Percentiles rank a stretch among this genome's conserved stretches.
These are phyloP conservation scores for Lasaia peninsularis DNA, from an alignment of 1,140 invertebrate genomes.

Conservation along the genomic window DNA sequence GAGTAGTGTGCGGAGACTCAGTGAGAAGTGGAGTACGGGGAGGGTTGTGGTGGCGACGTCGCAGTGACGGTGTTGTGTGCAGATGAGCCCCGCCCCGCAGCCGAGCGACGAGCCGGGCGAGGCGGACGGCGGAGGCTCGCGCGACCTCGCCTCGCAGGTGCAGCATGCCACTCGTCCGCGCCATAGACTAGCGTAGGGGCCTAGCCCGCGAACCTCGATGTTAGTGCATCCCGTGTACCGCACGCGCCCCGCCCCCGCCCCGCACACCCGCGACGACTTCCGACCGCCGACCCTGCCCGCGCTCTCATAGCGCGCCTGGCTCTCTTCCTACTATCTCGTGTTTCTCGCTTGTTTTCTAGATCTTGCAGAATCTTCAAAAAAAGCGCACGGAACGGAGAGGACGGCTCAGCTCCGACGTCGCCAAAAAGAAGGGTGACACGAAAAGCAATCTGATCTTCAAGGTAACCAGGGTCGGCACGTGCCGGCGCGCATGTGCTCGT, in stretches of 20 bases:
- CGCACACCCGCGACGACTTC: conserved; percentile 51
- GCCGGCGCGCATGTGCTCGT: conserved; percentile 74
- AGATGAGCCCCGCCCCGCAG: conserved; percentile 80
- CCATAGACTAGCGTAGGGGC: conserved; percentile 59
- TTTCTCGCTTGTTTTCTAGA: conserved; percentile 93
- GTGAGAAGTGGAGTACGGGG: conserved; percentile 70
- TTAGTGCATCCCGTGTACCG: conserved; percentile 69
- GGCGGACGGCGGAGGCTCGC: conserved; percentile 75
- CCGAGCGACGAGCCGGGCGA: conserved; percentile 77
- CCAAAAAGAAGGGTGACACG: conserved; percentile 93
- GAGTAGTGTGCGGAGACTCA: conserved; percentile 58
- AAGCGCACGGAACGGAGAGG: conserved; percentile 95
- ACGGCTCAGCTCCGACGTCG: conserved; percentile 91
- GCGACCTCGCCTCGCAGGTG: conserved; percentile 80
- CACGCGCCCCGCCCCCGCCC: conserved; percentile 58
- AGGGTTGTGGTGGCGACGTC: conserved; percentile 58
- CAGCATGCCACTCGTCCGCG: conserved; percentile 54
- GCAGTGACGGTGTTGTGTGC: conserved; percentile 74
- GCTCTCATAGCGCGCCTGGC: conserved; percentile 60
- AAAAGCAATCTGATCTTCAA: conserved; percentile 98
- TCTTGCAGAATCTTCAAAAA: conserved; percentile 98
- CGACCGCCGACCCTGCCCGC: conserved; percentile 49
- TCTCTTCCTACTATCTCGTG: conserved; percentile 83
- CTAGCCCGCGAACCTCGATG: conserved; percentile 64
- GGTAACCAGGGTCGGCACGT: conserved; percentile 86